A percentile compares a stretch with the other conserved stretches of the same genome.
Conservation (phyloP, 2,888 invertebrate species). For the Melipona bicolor region DNA sequence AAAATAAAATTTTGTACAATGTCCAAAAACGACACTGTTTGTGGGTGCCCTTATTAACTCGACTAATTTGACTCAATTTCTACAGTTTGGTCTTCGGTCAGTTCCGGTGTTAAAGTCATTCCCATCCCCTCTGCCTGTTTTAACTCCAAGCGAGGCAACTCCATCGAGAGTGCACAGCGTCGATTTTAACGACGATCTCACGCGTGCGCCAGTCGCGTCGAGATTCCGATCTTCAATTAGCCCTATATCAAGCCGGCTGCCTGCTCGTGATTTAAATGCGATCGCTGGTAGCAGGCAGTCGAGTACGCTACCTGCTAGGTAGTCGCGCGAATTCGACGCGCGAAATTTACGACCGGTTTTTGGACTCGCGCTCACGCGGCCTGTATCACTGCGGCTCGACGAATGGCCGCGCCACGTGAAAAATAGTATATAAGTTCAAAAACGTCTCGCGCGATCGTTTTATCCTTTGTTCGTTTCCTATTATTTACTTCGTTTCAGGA, state of each 20-base stretch:
- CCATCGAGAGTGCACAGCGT: not conserved
- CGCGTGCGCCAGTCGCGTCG: constrained; percentile 41
- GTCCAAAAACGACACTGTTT: too few relatives aligned
- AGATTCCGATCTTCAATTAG: constrained; percentile 83
- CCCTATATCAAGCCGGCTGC: constrained; percentile 79
- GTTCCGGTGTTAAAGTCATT: not conserved
- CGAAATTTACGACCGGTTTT: constrained; percentile 46
- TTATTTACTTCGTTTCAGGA: not conserved
- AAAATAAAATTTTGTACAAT: too few relatives aligned
- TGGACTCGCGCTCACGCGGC: not conserved
- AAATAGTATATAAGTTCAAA: not conserved
- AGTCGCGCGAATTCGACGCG: constrained; percentile 49
- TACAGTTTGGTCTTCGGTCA: too few relatives aligned
- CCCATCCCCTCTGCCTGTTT: not conserved
- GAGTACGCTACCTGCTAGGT: not conserved
- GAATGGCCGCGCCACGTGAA: constrained; percentile 19
- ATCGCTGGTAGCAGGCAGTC: not conserved
- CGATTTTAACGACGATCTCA: constrained; percentile 37
- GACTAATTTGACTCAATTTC: too few relatives aligned
- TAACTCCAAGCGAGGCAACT: not conserved
- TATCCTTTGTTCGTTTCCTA: not conserved
- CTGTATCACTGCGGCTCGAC: constrained; percentile 30
- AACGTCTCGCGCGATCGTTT: not conserved
- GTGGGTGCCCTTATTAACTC: too few relatives aligned
- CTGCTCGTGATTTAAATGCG: constrained; percentile 49